These are phyloP conservation scores for Trichopria drosophilae DNA, from an alignment of 2,888 invertebrate species.

Conservation along the genomic window DNA sequence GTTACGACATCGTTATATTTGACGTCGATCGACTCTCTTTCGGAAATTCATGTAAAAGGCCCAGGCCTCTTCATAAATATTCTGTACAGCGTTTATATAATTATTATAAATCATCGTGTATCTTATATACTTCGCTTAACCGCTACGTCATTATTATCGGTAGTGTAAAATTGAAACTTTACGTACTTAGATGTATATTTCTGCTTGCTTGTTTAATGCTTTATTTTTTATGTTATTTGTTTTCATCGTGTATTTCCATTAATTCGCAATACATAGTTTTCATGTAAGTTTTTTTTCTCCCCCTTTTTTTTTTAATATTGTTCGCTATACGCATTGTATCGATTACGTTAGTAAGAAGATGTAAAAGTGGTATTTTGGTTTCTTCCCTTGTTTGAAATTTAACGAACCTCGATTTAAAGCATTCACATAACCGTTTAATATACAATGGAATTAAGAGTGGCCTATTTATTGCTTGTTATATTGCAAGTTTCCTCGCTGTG, in stretches of 20 bases:
- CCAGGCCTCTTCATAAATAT: slow-evolving; percentile 56
- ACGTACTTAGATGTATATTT: slow-evolving; percentile 55
- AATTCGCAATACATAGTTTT: slow-evolving; percentile 53
- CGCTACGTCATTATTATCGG: slow-evolving; percentile 58
- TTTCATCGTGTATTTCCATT: slow-evolving; percentile 38
- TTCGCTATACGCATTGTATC: slow-evolving; percentile 56
- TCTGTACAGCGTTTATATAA: slow-evolving; percentile 58
- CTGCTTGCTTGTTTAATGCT: slow-evolving; percentile 41
- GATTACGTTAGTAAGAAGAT: slow-evolving; percentile 58
- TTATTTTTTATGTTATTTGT: slow-evolving; percentile 42
- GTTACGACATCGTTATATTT: slow-evolving; percentile 15
- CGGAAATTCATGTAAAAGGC: slow-evolving; percentile 46
- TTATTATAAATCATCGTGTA: slow-evolving; percentile 56
- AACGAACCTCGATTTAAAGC: slow-evolving; percentile 54
- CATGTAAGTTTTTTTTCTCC: too few relatives aligned
- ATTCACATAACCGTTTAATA: slow-evolving; percentile 56
- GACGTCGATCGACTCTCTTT: slow-evolving; percentile 48
- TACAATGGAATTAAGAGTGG: slow-evolving; percentile 56
- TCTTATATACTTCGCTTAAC: slow-evolving; percentile 54
- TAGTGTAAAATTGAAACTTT: slow-evolving; percentile 59
- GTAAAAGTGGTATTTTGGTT: slow-evolving; percentile 57
- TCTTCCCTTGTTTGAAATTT: slow-evolving; percentile 50
- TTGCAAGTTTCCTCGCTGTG: slow-evolving; percentile 55
- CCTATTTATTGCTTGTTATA: slow-evolving; percentile 58
- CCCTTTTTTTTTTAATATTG: slow-evolving; percentile 56